Conservation (phyloP, 2,888 invertebrate genomes). For the Cataglyphis albicans region DNA sequence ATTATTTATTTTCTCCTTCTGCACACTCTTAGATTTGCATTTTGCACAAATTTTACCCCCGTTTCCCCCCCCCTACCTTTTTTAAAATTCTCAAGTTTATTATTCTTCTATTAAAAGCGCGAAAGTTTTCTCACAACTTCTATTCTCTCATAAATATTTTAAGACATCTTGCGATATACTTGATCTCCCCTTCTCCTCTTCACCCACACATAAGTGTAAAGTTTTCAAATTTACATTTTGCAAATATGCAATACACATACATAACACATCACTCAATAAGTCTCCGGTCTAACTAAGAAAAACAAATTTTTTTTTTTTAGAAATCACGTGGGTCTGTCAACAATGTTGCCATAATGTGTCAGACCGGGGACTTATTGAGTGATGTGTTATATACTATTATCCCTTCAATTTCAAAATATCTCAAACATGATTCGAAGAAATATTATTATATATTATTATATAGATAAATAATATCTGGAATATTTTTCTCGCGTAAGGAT, state of each 20-base stretch:
- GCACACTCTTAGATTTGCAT: background rate
- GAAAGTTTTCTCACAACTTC: background rate
- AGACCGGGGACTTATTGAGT: too few species aligned
- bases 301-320: too few species aligned
- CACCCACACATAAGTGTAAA: background rate
- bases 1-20: conserved; percentile 20
- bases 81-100: conserved; percentile 5
- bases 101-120: background rate
- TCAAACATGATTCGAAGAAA: background rate
- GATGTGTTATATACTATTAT: too few species aligned
- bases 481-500: background rate
- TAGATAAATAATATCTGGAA: background rate
- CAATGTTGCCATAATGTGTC: too few species aligned
- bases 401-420: background rate
- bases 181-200: background rate
- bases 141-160: background rate
- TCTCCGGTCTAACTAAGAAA: too few species aligned
- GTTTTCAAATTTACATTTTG: background rate
- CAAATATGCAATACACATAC: background rate
- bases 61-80: too few species aligned
- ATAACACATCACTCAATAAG: too few species aligned
- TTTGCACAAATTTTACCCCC: background rate
- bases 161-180: background rate
- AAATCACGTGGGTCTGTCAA: too few species aligned
- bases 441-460: background rate